phyloP scores from a whole-genome alignment of 2,797 vertebrate species.

The Rhodeus uyekii region DNA sequence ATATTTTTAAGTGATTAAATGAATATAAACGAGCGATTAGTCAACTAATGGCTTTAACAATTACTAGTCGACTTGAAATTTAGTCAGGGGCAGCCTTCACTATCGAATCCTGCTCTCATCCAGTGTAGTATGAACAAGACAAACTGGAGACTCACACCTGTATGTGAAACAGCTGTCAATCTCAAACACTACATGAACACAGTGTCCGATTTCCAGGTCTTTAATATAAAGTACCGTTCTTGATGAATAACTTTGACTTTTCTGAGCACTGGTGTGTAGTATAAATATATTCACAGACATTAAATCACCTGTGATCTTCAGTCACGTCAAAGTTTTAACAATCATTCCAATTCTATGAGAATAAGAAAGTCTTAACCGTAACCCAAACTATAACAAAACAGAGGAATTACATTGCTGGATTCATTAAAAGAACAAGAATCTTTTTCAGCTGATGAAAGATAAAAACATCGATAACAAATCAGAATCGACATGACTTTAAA shows the following conservation, averaged over 20 bases:
- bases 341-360: not conserved
- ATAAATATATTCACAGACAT: not conserved
- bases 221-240: not conserved
- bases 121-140: not conserved
- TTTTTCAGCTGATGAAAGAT: not conserved
- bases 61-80: no score
- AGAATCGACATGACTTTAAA: not conserved
- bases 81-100: no score
- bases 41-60: no score
- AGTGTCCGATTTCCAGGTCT: not conserved
- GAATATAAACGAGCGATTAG: no score
- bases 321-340: not conserved
- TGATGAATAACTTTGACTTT: not conserved
- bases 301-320: not conserved
- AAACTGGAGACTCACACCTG: not conserved
- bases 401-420: not conserved
- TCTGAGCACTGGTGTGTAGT: not conserved
- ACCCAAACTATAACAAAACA: not conserved
- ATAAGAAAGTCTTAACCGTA: not conserved
- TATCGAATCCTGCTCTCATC: no score
- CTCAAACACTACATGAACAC: not conserved
- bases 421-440: not conserved
- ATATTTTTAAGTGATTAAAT: no score
- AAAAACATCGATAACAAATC: not conserved
- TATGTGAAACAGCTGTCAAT: not conserved